A percentile compares a stretch with the other conserved stretches of the same genome.
phyloP scores from a whole-genome alignment of 2,797 vertebrate species.

The Parauchenoglanis punctatus region DNA sequence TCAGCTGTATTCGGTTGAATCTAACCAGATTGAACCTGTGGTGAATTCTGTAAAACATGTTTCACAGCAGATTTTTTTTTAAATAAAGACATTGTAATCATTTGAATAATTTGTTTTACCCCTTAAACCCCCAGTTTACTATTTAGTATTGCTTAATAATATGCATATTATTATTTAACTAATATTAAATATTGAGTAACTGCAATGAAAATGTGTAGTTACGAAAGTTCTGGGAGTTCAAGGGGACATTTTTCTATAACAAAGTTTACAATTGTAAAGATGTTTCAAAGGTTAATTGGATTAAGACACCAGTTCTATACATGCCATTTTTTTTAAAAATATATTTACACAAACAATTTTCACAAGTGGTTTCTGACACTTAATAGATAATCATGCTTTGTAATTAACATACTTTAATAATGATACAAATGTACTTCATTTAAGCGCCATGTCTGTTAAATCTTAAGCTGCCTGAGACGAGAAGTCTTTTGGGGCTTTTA shows the following conservation, averaged over 20 bases:
- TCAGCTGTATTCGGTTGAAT: background rate
- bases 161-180: background rate
- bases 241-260: background rate
- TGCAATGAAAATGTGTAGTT: background rate
- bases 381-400: background rate
- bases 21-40: background rate
- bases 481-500: background rate
- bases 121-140: background rate
- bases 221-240: background rate
- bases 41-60: background rate
- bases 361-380: background rate
- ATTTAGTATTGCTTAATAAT: background rate
- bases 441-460: background rate
- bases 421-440: conserved; percentile 8
- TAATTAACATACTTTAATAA: background rate
- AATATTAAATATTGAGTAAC: too few species aligned
- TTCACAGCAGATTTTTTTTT: background rate
- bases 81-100: background rate
- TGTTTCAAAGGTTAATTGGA: background rate
- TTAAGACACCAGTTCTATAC: background rate
- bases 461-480: background rate
- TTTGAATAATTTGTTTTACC: background rate
- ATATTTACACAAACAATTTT: background rate
- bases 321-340: background rate
- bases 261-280: background rate